phyloP scores from a whole-genome alignment of 2,888 invertebrate species.

The Metellina segmentata region DNA sequence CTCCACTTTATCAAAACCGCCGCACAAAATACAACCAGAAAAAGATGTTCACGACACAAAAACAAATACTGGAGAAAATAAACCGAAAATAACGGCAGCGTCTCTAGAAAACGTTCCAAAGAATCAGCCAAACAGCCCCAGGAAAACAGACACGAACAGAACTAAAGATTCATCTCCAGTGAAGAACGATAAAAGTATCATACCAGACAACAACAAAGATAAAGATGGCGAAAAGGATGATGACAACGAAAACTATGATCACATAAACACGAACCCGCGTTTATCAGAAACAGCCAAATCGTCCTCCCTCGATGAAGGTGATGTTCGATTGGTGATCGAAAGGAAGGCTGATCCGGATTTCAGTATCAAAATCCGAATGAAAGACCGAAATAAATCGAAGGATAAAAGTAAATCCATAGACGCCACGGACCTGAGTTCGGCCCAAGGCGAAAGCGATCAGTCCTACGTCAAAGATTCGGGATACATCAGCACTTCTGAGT shows the following conservation, averaged over 20 bases:
- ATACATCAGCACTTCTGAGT: constrained; percentile 69
- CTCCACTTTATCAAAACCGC: neutral
- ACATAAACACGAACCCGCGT: neutral
- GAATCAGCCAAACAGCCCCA: neutral
- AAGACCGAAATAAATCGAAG: constrained; percentile 36
- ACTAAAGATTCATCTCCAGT: neutral
- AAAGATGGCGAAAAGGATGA: neutral
- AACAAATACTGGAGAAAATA: neutral
- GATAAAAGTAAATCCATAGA: constrained; percentile 12
- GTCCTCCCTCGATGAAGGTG: constrained; percentile 70
- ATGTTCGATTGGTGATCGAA: constrained; percentile 64
- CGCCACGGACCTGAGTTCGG: constrained; percentile 54
- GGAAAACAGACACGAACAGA: neutral
- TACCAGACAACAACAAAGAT: neutral
- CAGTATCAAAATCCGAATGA: constrained; percentile 70
- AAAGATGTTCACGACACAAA: neutral
- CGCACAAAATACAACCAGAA: neutral
- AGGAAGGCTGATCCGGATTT: constrained; percentile 61
- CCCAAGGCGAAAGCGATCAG: constrained; percentile 61
- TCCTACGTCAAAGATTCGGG: constrained; percentile 67
- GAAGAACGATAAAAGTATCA: neutral
- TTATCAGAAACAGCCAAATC: constrained; percentile 65
- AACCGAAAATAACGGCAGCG: neutral
- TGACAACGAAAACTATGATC: neutral
- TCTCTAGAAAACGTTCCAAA: neutral